Conservation (phyloP, 2,888 invertebrate genomes). For the Eudemis profundana region DNA sequence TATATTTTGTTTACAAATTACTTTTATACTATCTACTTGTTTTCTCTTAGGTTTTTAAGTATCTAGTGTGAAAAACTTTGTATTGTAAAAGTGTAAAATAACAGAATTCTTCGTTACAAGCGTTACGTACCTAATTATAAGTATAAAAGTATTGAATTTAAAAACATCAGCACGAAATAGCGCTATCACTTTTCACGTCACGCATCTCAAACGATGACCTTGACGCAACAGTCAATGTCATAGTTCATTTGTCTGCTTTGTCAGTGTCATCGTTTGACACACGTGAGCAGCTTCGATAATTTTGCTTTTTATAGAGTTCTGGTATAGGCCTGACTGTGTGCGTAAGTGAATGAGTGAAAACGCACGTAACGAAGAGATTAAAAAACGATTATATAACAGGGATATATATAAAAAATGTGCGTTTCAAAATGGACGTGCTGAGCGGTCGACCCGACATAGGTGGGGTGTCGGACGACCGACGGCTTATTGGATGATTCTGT, state of each 20-base stretch:
- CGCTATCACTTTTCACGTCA: no score
- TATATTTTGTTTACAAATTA: conserved; percentile 61
- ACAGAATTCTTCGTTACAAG: conserved; percentile 45
- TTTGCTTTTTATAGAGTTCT: no score
- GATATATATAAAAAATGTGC: conserved; percentile 64
- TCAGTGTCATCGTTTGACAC: neutral
- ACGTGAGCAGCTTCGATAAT: no score
- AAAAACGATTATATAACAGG: conserved; percentile 54
- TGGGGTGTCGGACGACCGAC: neutral
- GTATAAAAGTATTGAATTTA: neutral
- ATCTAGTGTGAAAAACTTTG: conserved; percentile 58
- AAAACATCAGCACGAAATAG: no score
- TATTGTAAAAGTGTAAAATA: conserved; percentile 52
- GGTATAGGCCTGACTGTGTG: no score
- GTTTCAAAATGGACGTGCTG: conserved; percentile 47
- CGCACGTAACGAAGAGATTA: conserved; percentile 18
- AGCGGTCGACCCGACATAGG: neutral
- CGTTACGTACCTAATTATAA: neutral
- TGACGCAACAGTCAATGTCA: neutral
- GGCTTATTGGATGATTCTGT: no score
- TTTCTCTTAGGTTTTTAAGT: conserved; percentile 66
- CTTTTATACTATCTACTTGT: conserved; percentile 70
- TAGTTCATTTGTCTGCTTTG: neutral
- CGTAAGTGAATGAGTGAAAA: neutral
- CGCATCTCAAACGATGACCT: neutral